Conservation (phyloP, 2,888 invertebrate species). For the Plebejus anna region DNA sequence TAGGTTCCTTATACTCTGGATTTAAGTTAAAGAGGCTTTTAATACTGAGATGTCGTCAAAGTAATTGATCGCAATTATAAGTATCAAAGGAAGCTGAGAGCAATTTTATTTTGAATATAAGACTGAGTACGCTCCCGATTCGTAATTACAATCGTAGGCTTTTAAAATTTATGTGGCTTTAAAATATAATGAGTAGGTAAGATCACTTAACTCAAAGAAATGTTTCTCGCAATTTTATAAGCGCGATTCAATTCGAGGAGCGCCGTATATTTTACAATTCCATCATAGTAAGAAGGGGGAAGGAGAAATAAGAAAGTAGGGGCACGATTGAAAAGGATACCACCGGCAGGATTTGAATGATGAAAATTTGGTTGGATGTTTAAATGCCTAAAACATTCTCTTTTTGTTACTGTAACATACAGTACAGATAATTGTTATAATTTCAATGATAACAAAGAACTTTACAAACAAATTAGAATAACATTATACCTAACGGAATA, state of each 20-base stretch:
- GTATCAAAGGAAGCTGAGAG: conserved; percentile 4
- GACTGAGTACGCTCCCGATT: background rate
- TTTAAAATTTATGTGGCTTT: conserved; percentile 2
- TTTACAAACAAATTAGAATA: background rate
- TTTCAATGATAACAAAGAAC: background rate
- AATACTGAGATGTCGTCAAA: background rate
- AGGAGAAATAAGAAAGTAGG: no score
- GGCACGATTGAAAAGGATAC: no score
- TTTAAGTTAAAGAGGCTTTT: background rate
- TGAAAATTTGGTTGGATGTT: no score
- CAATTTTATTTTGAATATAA: background rate
- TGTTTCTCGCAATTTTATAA: no score
- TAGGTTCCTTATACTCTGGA: background rate
- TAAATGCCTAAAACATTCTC: no score
- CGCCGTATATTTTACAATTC: no score
- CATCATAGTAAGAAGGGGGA: no score
- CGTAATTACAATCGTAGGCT: background rate
- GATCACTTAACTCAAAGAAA: background rate
- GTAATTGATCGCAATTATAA: conserved; percentile 4
- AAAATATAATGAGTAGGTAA: background rate
- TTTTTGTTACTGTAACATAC: background rate
- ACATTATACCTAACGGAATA: background rate
- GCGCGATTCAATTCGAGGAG: no score
- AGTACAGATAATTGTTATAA: background rate
- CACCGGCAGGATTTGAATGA: no score